Conservation (phyloP, 2,888 invertebrate species). For the Achlya flavicornis region DNA sequence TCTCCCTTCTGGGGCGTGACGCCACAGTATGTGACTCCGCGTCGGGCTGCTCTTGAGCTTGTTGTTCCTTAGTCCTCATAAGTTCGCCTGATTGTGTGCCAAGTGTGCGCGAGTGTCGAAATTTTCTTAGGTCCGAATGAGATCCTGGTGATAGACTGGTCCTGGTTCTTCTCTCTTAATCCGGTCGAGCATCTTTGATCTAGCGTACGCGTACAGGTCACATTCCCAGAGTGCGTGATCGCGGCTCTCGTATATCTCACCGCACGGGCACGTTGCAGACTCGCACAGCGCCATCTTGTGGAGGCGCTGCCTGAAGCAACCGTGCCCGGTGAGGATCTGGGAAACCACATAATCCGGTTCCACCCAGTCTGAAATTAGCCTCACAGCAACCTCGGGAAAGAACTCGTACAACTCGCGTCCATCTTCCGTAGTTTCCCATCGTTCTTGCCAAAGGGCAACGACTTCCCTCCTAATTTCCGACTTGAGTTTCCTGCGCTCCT, state of each 20-base stretch:
- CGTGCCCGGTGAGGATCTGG: constrained; percentile 32
- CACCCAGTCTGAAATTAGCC: constrained; percentile 27
- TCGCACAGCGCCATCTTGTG: constrained; percentile 21
- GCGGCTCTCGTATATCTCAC: constrained; percentile 10
- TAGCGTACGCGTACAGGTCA: constrained; percentile 7
- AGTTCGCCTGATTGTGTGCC: not conserved
- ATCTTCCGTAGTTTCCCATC: constrained; percentile 23
- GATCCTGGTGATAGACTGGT: constrained; percentile 12
- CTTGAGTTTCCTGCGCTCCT: not conserved
- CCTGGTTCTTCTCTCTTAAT: constrained; percentile 8
- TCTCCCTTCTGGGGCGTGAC: constrained; percentile 17
- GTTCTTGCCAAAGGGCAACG: constrained; percentile 27
- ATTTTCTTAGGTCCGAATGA: constrained; percentile 15
- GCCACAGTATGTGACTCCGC: constrained; percentile 8
- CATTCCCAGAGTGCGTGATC: constrained; percentile 19
- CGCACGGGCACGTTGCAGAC: constrained; percentile 16
- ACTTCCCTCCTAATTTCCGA: not conserved
- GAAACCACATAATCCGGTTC: constrained; percentile 32
- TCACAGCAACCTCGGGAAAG: constrained; percentile 32
- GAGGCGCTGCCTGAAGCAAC: constrained; percentile 28
- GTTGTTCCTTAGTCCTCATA: not conserved
- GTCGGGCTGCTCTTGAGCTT: not conserved
- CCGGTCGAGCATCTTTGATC: constrained; percentile 11
- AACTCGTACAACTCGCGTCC: constrained; percentile 30
- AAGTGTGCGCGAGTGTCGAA: constrained; percentile 13